A percentile compares a stretch with the other conserved stretches of the same genome.
phyloP scores from a whole-genome alignment of 2,113 vertebrate genomes.

The Zingel zingel region DNA sequence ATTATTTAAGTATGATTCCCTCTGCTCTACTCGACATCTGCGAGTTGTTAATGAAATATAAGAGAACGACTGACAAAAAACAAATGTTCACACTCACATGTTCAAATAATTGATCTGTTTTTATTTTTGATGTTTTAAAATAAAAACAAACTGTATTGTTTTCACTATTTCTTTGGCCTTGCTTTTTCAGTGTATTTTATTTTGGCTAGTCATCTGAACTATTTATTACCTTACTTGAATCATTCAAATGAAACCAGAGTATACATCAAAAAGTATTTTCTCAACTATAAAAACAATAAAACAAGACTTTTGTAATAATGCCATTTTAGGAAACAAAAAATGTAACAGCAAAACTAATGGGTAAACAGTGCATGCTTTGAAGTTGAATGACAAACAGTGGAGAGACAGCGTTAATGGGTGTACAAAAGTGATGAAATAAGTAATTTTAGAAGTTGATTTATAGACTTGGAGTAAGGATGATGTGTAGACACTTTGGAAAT shows the following conservation, averaged over 20 bases:
- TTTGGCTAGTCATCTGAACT: neutral
- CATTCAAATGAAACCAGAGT: neutral
- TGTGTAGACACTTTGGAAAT: constrained; percentile 21
- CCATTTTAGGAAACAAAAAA: neutral
- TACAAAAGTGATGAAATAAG: constrained; percentile 1
- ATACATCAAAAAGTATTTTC: constrained; percentile 20
- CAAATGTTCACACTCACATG: neutral
- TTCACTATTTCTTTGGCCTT: neutral
- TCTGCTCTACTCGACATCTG: constrained; percentile 23
- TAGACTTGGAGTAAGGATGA: constrained; percentile 13
- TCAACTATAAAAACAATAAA: constrained; percentile 24
- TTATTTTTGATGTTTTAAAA: constrained; percentile 16
- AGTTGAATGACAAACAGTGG: constrained; percentile 16
- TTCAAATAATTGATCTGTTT: constrained; percentile 6
- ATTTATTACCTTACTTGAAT: constrained; percentile 21
- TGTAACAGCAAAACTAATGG: neutral
- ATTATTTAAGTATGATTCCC: constrained; percentile 12
- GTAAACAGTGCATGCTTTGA: constrained; percentile 16
- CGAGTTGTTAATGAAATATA: constrained; percentile 11
- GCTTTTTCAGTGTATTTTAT: constrained; percentile 22
- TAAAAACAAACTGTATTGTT: constrained; percentile 20
- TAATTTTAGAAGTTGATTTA: constrained; percentile 20
- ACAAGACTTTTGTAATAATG: neutral
- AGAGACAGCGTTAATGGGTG: constrained; percentile 3
- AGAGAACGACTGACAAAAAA: neutral